These are phyloP conservation scores for Drosophila azteca DNA, from an alignment of 1,140 invertebrate genomes.

Conservation along the genomic window DNA sequence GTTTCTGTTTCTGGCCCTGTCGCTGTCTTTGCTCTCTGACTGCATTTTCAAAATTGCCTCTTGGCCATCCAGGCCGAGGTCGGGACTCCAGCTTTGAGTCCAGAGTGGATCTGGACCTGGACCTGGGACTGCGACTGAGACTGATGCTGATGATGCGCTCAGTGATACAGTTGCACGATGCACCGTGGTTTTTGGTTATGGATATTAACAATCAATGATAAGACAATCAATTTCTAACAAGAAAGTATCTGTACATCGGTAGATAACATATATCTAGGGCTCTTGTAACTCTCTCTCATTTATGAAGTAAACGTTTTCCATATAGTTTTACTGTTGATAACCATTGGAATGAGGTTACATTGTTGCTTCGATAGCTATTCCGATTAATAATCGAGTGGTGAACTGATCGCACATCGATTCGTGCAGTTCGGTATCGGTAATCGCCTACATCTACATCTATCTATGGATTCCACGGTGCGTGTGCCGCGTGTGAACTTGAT, in stretches of 20 bases:
- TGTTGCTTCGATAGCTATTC: too few species aligned
- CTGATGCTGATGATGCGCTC: constrained; percentile 31
- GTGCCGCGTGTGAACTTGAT: constrained; percentile 78
- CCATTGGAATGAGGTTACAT: too few species aligned
- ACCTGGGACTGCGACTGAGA: neutral
- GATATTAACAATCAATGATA: too few species aligned
- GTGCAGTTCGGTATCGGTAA: too few species aligned
- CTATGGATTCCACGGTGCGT: constrained; percentile 34
- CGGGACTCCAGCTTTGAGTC: too few species aligned
- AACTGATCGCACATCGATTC: neutral
- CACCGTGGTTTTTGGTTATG: too few species aligned
- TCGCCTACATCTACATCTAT: neutral
- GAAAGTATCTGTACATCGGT: neutral
- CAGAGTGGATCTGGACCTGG: neutral
- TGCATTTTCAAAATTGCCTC: constrained; percentile 66
- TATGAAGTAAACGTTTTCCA: too few species aligned
- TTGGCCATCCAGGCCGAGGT: constrained; percentile 34
- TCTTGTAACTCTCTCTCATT: too few species aligned
- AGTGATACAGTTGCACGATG: neutral
- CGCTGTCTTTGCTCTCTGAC: constrained; percentile 12
- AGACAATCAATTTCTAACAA: too few species aligned
- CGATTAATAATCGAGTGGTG: too few species aligned
- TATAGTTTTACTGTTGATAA: too few species aligned
- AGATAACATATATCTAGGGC: too few species aligned
- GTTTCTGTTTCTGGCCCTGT: constrained; percentile 12